Evolutionary conservation across 2,888 invertebrate species (phyloP), one percentile per base, ranked within the genome.

Genomic region (Drosophila flavopinicola): DNA sequence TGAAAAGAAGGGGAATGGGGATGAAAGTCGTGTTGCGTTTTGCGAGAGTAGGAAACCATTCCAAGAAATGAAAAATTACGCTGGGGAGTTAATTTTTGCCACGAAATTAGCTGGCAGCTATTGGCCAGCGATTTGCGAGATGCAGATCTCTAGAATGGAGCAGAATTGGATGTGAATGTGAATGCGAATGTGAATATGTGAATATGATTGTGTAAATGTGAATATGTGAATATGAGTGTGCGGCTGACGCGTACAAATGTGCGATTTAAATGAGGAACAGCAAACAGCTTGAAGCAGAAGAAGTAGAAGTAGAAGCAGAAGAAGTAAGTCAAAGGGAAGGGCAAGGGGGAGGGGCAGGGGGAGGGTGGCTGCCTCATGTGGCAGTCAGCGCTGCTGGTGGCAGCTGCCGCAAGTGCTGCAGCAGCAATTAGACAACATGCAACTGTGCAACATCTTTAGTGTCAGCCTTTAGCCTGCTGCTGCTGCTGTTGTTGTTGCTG

Each of bases 51-150:
- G 9, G 17, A 39, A 25, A 68, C 63, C 69, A 77, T 87, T 87
- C 85, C 69, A 52, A 82, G 87, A 82, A 82, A 87, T 85, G 87
- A 85, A 85, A 87, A 82, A 82, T 82, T 87, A 85, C 75, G 72
- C 75, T 87, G 65, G 78, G 65, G 82, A 82, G 82, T 82, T 85
- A 82, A 82, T 87, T 82, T 80, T 68, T 57, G 64, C 45, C 42
- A 65, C 71, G 66, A 87, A 82, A 82, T 82, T 87, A 82, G 87
- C 80, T 85, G 87, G 48, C 87, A 87, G 82, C 82, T 44, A 74
- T 69, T 42, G 60, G 71, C 54, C 66, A 63, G 33, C 38, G 23
- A 15, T 7, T 6, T 20, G 27, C 32, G 23, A 53, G 52, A 53
- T 59, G 60, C 48, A 57, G 66, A 66, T 58, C 72, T 47, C 23